Percentiles rank a stretch among this genome's conserved stretches.
Evolutionary conservation across 2,888 invertebrate genomes (phyloP).

Genomic region (Nomada fucata): DNA sequence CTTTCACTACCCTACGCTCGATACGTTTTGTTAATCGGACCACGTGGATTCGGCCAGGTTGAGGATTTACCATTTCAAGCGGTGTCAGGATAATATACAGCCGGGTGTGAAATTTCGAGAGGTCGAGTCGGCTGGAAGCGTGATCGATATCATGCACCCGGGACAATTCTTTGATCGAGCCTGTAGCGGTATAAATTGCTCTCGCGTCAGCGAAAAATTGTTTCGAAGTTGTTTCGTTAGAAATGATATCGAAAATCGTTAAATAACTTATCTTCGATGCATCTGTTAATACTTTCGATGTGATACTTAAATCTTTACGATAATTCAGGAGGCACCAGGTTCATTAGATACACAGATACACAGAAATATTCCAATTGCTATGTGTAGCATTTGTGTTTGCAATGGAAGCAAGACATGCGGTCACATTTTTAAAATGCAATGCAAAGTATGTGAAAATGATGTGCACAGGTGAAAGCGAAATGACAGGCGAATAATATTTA

Average conservation of each 20-base stretch:
- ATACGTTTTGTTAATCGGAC: conserved; percentile 12
- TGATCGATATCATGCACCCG: conserved; percentile 12
- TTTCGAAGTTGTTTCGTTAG: conserved; percentile 8
- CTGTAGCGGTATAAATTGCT: conserved; percentile 34
- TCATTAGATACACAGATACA: no score
- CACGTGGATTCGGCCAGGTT: background rate
- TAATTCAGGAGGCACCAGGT: background rate
- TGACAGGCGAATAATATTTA: no score
- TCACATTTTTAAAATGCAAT: no score
- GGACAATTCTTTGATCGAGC: conserved; percentile 28
- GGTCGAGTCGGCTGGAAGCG: background rate
- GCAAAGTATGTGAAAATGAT: no score
- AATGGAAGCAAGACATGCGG: no score
- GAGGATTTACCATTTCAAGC: conserved; percentile 24
- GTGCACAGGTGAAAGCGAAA: no score
- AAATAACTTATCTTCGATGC: conserved; percentile 8
- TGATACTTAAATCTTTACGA: background rate
- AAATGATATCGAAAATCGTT: no score
- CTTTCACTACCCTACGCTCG: background rate
- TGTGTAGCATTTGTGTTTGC: no score
- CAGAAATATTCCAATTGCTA: no score
- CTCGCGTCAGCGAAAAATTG: conserved; percentile 38
- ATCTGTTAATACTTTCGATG: background rate
- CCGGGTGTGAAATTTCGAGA: conserved; percentile 21
- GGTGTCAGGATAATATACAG: conserved; percentile 12